phyloP scores from a whole-genome alignment of 2,888 invertebrate genomes.

The Keiferia lycopersicella region DNA sequence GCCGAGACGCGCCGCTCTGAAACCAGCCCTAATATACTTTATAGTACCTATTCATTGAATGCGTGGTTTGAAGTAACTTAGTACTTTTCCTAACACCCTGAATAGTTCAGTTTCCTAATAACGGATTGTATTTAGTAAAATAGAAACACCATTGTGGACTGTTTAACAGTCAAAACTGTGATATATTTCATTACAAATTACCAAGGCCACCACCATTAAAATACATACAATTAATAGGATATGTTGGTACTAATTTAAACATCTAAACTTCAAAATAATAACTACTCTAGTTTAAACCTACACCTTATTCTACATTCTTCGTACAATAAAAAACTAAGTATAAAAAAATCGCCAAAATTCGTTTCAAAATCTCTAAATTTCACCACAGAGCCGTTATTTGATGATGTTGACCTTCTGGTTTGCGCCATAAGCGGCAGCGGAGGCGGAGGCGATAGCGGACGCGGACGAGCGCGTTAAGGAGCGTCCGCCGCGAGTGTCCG shows the following conservation, averaged over 20 bases:
- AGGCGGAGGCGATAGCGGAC: constrained; percentile 46
- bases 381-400: neutral
- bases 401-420: constrained; percentile 18
- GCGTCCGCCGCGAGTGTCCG: constrained; percentile 42
- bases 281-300: too few species aligned
- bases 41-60: too few species aligned
- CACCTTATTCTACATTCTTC: neutral
- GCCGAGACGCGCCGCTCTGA: too few species aligned
- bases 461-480: constrained; percentile 45
- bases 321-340: too few species aligned
- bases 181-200: neutral
- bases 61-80: too few species aligned
- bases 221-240: neutral
- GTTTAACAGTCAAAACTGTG: neutral
- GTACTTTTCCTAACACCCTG: too few species aligned
- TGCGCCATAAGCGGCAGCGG: constrained; percentile 33
- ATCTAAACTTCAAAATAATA: too few species aligned
- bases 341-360: neutral
- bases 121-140: neutral
- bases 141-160: neutral
- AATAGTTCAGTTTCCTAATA: too few species aligned
- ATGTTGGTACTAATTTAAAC: neutral
- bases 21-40: too few species aligned
- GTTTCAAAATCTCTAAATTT: neutral
- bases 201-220: neutral